Base-by-base conservation (phyloP, 2,797 vertebrate genomes). In the Myripristis murdjan region DNA sequence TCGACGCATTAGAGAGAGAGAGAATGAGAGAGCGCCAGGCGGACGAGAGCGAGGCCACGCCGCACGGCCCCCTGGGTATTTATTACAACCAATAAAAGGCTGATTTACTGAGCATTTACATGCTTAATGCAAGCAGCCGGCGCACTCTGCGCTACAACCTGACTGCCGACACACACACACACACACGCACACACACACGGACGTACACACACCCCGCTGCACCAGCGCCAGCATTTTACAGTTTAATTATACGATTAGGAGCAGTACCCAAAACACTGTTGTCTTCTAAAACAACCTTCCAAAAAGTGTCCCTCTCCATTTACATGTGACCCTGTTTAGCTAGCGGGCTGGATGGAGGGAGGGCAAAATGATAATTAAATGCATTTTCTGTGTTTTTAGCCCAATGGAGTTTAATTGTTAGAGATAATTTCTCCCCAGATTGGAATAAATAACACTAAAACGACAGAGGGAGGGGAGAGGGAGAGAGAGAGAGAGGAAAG, bases 11-110 rank as follows among this genome's bases (percentile, higher is more conserved):
- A 95, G 89, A 93, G 90, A 79, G 90, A 81, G 71, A 79, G 84
- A 82, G 20, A 54, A 47, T 56, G 75, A 71, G 85, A 31, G 86
- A 85, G 84, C 37, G 81, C 73, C 64, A 71, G 51, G 70, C 83
- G 84, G 89, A 90, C 72, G 89, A 92, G 92, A 91, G 92, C 58
- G 85, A 89, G 92, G 91, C 88, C 90, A 93, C 79, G 91, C 91
- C 84, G 86, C 88, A 47, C 79, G 73, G 90, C 92, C 93, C 93
- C 91, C 88, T 93, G 93, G 92, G 92, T 94, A 94, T 95, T 95
- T 95, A 95, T 95, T 95, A 94, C 93, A 93, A 93, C 91, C 94
- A 95, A 95, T 95, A 95, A 95, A 95, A 95, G 91, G 92, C 93
- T 93, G 94, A 95, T 95, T 95, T 94, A 95, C 93, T 90, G 86